A percentile compares a stretch with the other conserved stretches of the same genome.
These are phyloP conservation scores for Caenorhabditis virilis DNA, from an alignment of 2,888 invertebrate genomes.

Conservation along the genomic window DNA sequence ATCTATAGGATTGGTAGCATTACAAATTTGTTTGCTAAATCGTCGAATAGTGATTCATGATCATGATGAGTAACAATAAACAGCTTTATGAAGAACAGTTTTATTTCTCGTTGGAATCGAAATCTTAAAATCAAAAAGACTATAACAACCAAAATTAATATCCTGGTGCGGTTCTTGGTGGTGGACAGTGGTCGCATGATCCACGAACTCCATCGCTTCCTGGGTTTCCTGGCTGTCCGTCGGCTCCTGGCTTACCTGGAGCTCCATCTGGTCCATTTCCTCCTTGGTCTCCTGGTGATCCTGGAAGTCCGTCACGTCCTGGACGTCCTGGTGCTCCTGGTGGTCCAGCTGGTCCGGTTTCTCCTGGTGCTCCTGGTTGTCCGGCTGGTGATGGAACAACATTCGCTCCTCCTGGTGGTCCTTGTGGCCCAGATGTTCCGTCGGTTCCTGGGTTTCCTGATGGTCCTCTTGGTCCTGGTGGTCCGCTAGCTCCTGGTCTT, in stretches of 20 bases:
- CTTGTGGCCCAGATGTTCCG: constrained; percentile 47
- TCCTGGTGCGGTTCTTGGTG: constrained; percentile 54
- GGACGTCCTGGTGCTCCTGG: constrained; percentile 46
- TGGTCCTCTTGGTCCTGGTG: constrained; percentile 49
- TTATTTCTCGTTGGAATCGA: neutral
- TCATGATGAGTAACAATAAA: neutral
- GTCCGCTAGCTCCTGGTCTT: constrained; percentile 46
- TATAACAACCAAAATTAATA: constrained; percentile 30
- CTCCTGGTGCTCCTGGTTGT: constrained; percentile 47
- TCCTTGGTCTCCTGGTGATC: constrained; percentile 51
- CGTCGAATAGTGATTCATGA: neutral
- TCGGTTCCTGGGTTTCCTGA: constrained; percentile 50
- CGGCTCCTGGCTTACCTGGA: constrained; percentile 47
- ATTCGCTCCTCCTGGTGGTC: constrained; percentile 45
- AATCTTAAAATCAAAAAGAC: neutral
- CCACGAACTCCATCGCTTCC: constrained; percentile 44
- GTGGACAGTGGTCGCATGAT: constrained; percentile 48
- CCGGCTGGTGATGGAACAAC: constrained; percentile 49
- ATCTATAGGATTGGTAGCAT: constrained; percentile 7
- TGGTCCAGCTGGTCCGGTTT: constrained; percentile 38
- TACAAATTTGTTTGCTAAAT: constrained; percentile 21
- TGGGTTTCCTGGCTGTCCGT: constrained; percentile 47
- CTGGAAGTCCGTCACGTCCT: constrained; percentile 53
- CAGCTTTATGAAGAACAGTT: neutral
- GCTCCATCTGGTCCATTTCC: constrained; percentile 48